Evolutionary conservation across 2,113 vertebrate genomes (phyloP), one percentile per base, ranked within the genome.

Genomic region (Hemiprocne comata): DNA sequence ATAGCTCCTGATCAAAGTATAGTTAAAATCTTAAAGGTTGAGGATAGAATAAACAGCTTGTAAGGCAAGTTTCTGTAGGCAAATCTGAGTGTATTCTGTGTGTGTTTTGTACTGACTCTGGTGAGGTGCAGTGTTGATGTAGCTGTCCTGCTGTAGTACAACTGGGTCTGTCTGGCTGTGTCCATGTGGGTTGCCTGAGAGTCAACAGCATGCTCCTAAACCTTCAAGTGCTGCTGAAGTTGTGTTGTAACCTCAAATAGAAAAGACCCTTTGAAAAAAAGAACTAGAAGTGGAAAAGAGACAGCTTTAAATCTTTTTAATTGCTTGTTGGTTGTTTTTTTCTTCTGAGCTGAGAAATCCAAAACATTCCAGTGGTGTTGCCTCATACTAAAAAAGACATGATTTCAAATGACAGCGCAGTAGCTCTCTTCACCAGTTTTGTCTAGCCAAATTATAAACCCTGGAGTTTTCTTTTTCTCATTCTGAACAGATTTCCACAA

Each of bases 401-500:
- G 66, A 61, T 92, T 91, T 75, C 93, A 76, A 9, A 57, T 54
- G 83, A 71, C 87, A 84, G 76, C 20, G 4, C 92, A 95, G 90
- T 90, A 71, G 92, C 92, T 88, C 92, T 86, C 76, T 29, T 23
- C 20, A 33, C 91, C 87, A 34, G 46, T 67, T 92, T n/a, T 94
- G 85, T 93, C 76, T 76, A 40, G 80, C 88, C 88, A 72, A 60
- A 92, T 80, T 13, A 51, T 2, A 75, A 77, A 90, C 78, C 72
- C 89, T 40, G 31, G 73, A 81, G 79, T 95, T 86, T 88, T 87
- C 81, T 85, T 57, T 25, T 48, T 71, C 89, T 76, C 71, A 10
- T 76, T n/a, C 42, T 6, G 78, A 89, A n/a, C 79, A 90, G 83
- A 67, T 90, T 87, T 66, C 24, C 64, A 31, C 61, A 33, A 10